A percentile compares a stretch with the other conserved stretches of the same genome.
Conservation (phyloP, 1,140 invertebrate species). For the Hirudo medicinalis region DNA sequence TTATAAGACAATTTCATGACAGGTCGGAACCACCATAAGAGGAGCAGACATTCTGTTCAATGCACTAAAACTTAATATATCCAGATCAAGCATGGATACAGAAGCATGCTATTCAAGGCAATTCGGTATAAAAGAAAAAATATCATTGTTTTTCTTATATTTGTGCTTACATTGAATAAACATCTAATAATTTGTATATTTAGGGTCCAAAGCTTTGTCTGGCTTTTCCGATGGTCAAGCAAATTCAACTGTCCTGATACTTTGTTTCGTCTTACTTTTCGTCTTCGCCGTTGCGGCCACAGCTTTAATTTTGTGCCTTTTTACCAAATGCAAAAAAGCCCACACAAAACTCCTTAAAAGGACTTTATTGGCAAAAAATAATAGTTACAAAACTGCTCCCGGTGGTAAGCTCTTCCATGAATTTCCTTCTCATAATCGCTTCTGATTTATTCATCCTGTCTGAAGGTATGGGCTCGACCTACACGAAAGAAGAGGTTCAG, state of each 20-base stretch:
- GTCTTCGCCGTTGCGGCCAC: neutral
- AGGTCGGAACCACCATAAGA: neutral
- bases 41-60: neutral
- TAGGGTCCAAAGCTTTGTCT: neutral
- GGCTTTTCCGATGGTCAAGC: neutral
- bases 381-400: constrained; percentile 15
- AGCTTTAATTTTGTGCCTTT: neutral
- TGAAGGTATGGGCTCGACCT: neutral
- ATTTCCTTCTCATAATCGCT: neutral
- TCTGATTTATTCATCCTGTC: no score
- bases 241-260: neutral
- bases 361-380: constrained; percentile 12
- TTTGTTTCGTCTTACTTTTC: constrained; percentile 1
- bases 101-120: neutral
- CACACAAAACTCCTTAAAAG: constrained; percentile 15
- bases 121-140: neutral
- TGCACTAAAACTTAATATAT: neutral
- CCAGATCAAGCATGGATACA: neutral
- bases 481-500: constrained; percentile 3
- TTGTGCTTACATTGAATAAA: neutral
- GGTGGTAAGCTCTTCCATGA: neutral
- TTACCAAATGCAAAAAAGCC: constrained; percentile 6
- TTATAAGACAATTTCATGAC: no score
- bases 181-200: neutral
- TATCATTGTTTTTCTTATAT: neutral